Percentiles rank a stretch among this genome's conserved stretches.
These are phyloP conservation scores for Nephrotoma appendiculata DNA, from an alignment of 2,888 invertebrate genomes.

Conservation along the genomic window DNA sequence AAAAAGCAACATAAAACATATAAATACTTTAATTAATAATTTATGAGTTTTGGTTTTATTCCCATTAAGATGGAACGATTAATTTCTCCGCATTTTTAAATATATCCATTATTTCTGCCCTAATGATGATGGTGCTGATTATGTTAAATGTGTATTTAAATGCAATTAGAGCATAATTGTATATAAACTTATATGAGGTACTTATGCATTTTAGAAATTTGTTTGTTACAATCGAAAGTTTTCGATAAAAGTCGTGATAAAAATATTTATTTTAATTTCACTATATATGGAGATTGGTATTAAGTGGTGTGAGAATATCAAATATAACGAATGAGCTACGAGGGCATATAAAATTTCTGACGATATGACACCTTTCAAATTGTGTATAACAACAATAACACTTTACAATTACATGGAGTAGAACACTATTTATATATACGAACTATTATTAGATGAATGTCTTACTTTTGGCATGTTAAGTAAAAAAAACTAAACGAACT, in stretches of 20 bases:
- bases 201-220: background rate
- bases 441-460: background rate
- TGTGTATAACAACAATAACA: background rate
- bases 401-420: background rate
- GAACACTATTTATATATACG: background rate
- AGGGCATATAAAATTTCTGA: no score
- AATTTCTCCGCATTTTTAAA: background rate
- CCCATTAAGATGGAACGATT: background rate
- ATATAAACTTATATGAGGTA: background rate
- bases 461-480: background rate
- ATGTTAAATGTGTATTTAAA: background rate
- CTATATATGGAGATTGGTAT: background rate
- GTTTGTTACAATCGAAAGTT: background rate
- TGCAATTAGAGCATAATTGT: background rate
- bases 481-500: background rate
- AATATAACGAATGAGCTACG: no score
- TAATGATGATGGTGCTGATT: background rate
- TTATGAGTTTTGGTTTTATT: background rate
- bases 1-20: background rate
- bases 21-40: background rate
- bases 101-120: background rate
- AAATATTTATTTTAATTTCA: background rate
- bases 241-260: background rate
- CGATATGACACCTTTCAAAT: background rate
- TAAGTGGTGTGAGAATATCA: no score